Evolutionary conservation across 1,140 invertebrate species (phyloP).

Genomic region (Ceratoteleas bidentatus): DNA sequence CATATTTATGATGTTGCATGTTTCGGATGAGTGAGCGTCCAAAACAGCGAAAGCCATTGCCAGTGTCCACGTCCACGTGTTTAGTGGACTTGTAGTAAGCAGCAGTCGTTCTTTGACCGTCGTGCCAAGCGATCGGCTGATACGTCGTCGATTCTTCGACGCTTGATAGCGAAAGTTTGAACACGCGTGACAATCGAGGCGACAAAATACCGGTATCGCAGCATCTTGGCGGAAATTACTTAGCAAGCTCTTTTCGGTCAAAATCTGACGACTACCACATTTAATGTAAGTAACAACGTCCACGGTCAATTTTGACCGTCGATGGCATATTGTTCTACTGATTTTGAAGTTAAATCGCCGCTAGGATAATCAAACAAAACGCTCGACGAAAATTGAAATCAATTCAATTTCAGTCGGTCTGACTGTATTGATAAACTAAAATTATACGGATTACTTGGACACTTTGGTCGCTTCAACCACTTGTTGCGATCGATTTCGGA

Average conservation of each 20-base stretch:
- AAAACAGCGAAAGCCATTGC: constrained; percentile 54
- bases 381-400: constrained; percentile 13
- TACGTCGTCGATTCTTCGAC: background rate
- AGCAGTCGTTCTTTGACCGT: constrained; percentile 60
- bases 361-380: constrained; percentile 20
- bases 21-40: constrained; percentile 33
- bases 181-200: background rate
- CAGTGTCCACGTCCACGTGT: constrained; percentile 54
- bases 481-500: background rate
- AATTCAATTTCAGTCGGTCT: too few species aligned
- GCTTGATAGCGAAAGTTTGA: background rate
- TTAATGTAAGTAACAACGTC: constrained; percentile 31
- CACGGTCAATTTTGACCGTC: background rate
- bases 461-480: background rate
- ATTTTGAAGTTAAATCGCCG: constrained; percentile 45
- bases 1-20: constrained; percentile 62
- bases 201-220: background rate
- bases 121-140: constrained; percentile 13
- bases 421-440: too few species aligned
- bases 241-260: background rate
- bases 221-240: too few species aligned
- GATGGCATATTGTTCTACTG: constrained; percentile 19
- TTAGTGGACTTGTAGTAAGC: constrained; percentile 49
- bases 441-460: too few species aligned
- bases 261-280: constrained; percentile 1